Evolutionary conservation across 2,113 vertebrate genomes (phyloP).

Genomic region (Pterophyllum scalare): DNA sequence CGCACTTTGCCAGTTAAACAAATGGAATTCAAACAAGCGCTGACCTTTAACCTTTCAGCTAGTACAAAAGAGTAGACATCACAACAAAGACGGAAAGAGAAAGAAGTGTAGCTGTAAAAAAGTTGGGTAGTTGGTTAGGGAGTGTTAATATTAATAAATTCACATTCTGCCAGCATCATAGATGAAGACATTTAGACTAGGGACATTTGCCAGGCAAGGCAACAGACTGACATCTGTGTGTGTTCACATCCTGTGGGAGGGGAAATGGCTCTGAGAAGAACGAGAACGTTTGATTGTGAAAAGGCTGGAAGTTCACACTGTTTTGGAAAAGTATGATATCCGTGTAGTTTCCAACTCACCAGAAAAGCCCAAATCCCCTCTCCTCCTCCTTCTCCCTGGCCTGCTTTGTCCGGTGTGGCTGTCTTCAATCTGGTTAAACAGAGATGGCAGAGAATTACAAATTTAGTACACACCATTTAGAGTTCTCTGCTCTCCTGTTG

Average conservation of each 20-base stretch:
- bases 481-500: background rate
- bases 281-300: slow-evolving; percentile 47
- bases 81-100: slow-evolving; percentile 7
- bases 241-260: slow-evolving; percentile 35
- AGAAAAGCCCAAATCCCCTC: slow-evolving; percentile 42
- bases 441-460: slow-evolving; percentile 26
- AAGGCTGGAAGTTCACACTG: slow-evolving; percentile 48
- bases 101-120: background rate
- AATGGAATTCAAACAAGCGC: slow-evolving; percentile 39
- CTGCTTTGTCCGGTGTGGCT: slow-evolving; percentile 27
- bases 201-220: slow-evolving; percentile 46
- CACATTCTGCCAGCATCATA: slow-evolving; percentile 36
- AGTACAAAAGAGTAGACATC: slow-evolving; percentile 16
- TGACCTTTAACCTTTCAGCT: slow-evolving; percentile 45
- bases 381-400: slow-evolving; percentile 25
- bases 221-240: slow-evolving; percentile 62
- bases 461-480: background rate
- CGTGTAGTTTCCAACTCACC: slow-evolving; percentile 61
- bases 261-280: slow-evolving; percentile 57
- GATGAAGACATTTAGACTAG: slow-evolving; percentile 48
- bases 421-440: slow-evolving; percentile 57
- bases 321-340: slow-evolving; percentile 54
- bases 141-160: slow-evolving; percentile 47
- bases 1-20: slow-evolving; percentile 42
- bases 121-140: background rate